These are phyloP conservation scores for Gambelia wislizenii DNA, from an alignment of 2,797 vertebrate genomes.

Conservation along the genomic window DNA sequence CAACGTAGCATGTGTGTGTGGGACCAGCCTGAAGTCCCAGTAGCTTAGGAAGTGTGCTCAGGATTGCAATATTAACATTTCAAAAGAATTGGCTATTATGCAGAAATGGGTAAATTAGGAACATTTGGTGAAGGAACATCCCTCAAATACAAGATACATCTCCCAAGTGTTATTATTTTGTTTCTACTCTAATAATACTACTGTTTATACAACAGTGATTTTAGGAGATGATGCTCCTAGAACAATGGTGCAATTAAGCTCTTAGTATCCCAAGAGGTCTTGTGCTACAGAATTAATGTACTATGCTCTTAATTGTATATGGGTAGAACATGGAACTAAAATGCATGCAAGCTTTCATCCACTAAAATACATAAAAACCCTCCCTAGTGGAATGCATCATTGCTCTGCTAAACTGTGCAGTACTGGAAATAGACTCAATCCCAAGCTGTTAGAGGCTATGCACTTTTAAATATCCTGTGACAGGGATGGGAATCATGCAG, in stretches of 20 bases:
- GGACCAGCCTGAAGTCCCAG: not conserved
- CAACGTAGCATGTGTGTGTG: too few relatives aligned
- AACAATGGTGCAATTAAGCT: not conserved
- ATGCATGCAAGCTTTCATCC: not conserved
- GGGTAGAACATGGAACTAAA: not conserved
- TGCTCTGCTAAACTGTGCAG: not conserved
- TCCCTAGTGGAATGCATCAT: not conserved
- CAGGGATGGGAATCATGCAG: too few relatives aligned
- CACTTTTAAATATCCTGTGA: not conserved
- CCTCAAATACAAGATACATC: not conserved
- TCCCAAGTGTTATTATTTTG: not conserved
- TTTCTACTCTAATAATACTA: not conserved
- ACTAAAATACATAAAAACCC: not conserved
- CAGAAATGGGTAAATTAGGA: not conserved
- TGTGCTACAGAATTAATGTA: not conserved
- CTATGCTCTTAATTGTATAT: not conserved
- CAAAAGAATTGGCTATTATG: not conserved
- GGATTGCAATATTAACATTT: not conserved
- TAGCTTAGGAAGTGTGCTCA: not conserved
- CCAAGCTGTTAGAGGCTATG: not conserved
- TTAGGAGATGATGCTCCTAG: not conserved
- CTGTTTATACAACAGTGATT: not conserved
- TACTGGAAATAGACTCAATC: not conserved
- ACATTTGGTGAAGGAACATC: not conserved
- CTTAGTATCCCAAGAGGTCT: not conserved